These are phyloP conservation scores for Diarsia mendica DNA, from an alignment of 2,888 invertebrate species.

Conservation along the genomic window DNA sequence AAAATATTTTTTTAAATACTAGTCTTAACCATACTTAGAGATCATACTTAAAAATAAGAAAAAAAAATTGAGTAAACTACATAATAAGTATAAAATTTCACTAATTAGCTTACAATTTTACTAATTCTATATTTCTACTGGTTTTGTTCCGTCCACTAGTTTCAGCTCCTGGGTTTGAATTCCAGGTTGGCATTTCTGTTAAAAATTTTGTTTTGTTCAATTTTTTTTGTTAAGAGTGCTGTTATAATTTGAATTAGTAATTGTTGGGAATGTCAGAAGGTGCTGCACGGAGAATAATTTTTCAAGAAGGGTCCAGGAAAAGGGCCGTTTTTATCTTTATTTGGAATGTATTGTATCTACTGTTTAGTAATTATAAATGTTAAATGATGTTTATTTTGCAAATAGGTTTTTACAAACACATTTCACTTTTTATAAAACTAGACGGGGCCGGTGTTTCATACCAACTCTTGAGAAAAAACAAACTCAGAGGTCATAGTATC, in stretches of 20 bases:
- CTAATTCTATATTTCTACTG: conserved; percentile 52
- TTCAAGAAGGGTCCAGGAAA: not conserved
- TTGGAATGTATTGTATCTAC: not conserved
- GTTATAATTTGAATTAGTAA: conserved; percentile 11
- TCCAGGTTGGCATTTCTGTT: conserved; percentile 58
- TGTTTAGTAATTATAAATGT: not conserved
- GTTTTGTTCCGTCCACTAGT: conserved; percentile 59
- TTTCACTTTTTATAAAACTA: no score
- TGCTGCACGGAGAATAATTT: not conserved
- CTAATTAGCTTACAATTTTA: conserved; percentile 55
- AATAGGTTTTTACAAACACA: no score
- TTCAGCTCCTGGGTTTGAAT: conserved; percentile 56
- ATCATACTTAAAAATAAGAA: conserved; percentile 33
- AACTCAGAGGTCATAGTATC: no score
- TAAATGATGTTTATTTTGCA: no score
- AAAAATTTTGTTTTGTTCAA: conserved; percentile 44
- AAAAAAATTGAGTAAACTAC: conserved; percentile 25
- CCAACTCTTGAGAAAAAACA: no score
- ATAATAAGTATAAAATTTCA: conserved; percentile 41
- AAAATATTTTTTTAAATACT: conserved; percentile 1
- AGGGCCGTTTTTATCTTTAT: not conserved
- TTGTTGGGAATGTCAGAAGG: not conserved
- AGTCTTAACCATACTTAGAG: conserved; percentile 21
- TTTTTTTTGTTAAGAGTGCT: conserved; percentile 26
- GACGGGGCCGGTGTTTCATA: no score